Evolutionary conservation across 35 echinoderm and acorn worm genomes (phyloP), one percentile per base, ranked within the genome.

Genomic region (Heliocidaris tuberculata): DNA sequence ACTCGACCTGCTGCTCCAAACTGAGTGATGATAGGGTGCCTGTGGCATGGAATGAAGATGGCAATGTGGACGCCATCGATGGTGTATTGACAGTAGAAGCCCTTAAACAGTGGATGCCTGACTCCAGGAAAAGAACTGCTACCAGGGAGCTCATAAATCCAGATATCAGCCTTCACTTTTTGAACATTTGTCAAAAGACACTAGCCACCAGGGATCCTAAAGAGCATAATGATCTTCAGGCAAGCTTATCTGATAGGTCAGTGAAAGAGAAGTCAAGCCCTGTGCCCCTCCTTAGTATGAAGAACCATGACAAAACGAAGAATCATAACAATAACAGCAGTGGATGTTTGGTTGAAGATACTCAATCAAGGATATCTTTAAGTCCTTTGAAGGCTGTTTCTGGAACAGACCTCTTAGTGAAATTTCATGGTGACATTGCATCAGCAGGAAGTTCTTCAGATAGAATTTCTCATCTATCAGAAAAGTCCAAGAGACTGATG

Each of bases 11-110:
- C 31, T 27, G 86, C 7, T 47, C 65, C 32, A 96, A 85, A 48
- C 93, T 86, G 13, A 50, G 86, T 12, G 35, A 49, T 30, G 93
- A 93, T 2, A 85, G 93, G 30, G 93, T 24, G 17, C 27, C 2
- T 32, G 47, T 93, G 49, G 91, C 21, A 48, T 48, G 31, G 91
- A 42, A 31, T 59, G 17, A 93, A n/a, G 4, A 93, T n/a, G 30
- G 50, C 11, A 48, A 93, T 29, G 12, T 7, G 17, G 49, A 93
- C 16, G 91, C 91, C 5, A 93, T 93, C 49, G 48, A 49, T 59
- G 86, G 94, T 50, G 49, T 96, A 31, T 59, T 96, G 94, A 96
- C 94, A 2, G 96, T 96, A 16, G 96, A 96, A 54, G 96, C 96
- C 6, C 70, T 96, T 17, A 95, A 95, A 61, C 90, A 96, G 59